Evolutionary conservation across 2,113 vertebrate species (phyloP).

Genomic region (Sinosuthora webbiana): DNA sequence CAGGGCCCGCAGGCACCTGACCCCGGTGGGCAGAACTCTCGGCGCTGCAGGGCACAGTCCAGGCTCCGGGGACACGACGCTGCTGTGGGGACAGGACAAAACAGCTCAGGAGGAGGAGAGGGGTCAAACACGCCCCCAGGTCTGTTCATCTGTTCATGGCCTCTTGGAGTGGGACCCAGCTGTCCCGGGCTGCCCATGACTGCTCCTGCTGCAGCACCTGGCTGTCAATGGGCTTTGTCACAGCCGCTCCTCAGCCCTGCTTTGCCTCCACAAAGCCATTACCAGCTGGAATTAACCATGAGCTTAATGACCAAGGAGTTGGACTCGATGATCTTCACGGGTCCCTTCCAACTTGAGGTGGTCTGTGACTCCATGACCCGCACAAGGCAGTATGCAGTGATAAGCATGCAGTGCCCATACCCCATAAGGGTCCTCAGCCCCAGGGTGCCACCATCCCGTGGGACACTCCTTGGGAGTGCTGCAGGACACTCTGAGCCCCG

Average conservation of each 20-base stretch:
- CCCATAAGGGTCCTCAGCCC: not conserved
- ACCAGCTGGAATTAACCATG: not conserved
- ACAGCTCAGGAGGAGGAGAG: not conserved
- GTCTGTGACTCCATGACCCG: not conserved
- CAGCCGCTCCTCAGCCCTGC: accelerated
- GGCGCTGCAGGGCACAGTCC: constrained; percentile 82
- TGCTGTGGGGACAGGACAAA: constrained; percentile 54
- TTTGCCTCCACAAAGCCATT: not conserved
- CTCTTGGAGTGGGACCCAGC: not conserved
- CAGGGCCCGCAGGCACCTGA: constrained; percentile 82
- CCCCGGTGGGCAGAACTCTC: constrained; percentile 78
- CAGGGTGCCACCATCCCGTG: accelerated
- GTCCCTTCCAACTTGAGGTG: not conserved
- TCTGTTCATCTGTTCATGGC: not conserved
- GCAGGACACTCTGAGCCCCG: not conserved
- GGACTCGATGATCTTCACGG: not conserved
- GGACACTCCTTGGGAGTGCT: not conserved
- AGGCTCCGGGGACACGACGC: constrained; percentile 80
- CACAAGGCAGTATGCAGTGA: not conserved
- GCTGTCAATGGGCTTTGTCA: not conserved
- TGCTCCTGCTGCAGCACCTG: not conserved
- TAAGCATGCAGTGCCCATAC: not conserved
- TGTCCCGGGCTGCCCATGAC: accelerated
- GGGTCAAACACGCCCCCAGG: accelerated
- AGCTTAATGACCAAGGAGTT: not conserved